Evolutionary conservation across 2,113 vertebrate genomes (phyloP), one percentile per base, ranked within the genome.

Genomic region (Irena cyanogastra): DNA sequence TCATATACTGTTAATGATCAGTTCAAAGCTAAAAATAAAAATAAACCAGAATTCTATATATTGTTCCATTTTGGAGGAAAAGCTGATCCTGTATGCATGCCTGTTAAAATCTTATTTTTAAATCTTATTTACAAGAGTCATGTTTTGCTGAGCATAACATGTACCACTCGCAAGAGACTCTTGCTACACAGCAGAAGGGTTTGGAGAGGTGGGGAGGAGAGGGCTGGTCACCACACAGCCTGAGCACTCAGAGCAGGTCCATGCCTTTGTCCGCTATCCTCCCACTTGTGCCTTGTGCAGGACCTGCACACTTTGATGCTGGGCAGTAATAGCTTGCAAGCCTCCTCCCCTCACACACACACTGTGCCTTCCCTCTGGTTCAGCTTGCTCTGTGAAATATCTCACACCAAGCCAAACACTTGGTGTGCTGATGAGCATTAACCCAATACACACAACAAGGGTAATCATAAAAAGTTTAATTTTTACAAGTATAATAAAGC

Each of bases 231-330:
- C 20, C 54, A 39, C 22, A 13, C 3, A 53, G 54, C 31, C 53
- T 0, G 0, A 21, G 27, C 18, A 37, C 10, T 10, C 7, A 41
- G 63, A 57, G 42, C 1, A 70, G 9, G 19, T 28, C 1, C 2
- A 6, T 59, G 50, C 19, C n/a, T 70, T 81, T 3, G 0, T 31
- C 42, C 57, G 8, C 17, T 19, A 16, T 52, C 16, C 0, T 42
- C 18, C 49, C n/a, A 50, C 14, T 22, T 1, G 1, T 78, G 49
- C 33, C 57, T 41, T 0, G 0, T 33, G 17, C 1, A 3, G 44
- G 22, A 30, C 28, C 28, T 35, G 53, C 23, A 45, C 23, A n/a
- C 23, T 21, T 24, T 6, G 60, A 13, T 19, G 13, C 15, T 49
- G 53, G 8, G 41, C 45, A 21, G 11, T 7, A 49, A 21, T 4